phyloP scores from a whole-genome alignment of 1,140 invertebrate genomes.

The Drosophila sucinea region DNA sequence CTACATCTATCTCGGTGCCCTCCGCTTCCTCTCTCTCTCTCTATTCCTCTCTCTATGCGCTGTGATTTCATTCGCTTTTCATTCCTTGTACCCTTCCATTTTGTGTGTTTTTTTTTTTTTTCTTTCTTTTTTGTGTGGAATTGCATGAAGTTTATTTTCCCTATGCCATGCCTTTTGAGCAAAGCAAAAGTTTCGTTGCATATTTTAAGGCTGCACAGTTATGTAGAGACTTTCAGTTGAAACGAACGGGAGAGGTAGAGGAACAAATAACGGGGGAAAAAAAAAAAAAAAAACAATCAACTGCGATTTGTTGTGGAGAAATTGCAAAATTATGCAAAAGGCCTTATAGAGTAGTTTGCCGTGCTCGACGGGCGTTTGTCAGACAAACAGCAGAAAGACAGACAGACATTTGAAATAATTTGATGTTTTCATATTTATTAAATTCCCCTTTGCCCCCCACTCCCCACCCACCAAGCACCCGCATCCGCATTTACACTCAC shows the following conservation, averaged over 20 bases:
- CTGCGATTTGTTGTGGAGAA: slow-evolving; percentile 80
- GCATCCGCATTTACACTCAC: slow-evolving; percentile 13
- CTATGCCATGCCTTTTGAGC: slow-evolving; percentile 57
- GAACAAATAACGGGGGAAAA: slow-evolving; percentile 12
- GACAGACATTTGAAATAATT: slow-evolving; percentile 77
- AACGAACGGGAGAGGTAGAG: slow-evolving; percentile 5
- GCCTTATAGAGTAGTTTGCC: slow-evolving; percentile 58
- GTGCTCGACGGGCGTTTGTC: slow-evolving; percentile 70
- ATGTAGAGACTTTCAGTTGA: slow-evolving; percentile 52
- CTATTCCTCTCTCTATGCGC: slow-evolving; percentile 12
- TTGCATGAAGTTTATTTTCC: slow-evolving; percentile 74
- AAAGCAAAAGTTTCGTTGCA: slow-evolving; percentile 77
- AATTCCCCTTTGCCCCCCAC: slow-evolving; percentile 45
- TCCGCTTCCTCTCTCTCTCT: not conserved
- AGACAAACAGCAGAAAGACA: slow-evolving; percentile 49
- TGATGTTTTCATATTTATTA: slow-evolving; percentile 82
- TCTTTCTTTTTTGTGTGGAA: slow-evolving; percentile 56
- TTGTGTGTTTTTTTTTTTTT: slow-evolving; percentile 19
- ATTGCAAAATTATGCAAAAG: slow-evolving; percentile 78
- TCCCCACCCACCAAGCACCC: not conserved
- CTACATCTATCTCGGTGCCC: slow-evolving; percentile 40
- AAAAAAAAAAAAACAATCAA: slow-evolving; percentile 73
- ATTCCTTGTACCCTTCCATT: slow-evolving; percentile 27
- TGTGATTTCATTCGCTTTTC: slow-evolving; percentile 17
- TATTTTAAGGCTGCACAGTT: slow-evolving; percentile 75